These are phyloP conservation scores for Leucophenga montana DNA, from an alignment of 2,888 invertebrate species.

Conservation along the genomic window DNA sequence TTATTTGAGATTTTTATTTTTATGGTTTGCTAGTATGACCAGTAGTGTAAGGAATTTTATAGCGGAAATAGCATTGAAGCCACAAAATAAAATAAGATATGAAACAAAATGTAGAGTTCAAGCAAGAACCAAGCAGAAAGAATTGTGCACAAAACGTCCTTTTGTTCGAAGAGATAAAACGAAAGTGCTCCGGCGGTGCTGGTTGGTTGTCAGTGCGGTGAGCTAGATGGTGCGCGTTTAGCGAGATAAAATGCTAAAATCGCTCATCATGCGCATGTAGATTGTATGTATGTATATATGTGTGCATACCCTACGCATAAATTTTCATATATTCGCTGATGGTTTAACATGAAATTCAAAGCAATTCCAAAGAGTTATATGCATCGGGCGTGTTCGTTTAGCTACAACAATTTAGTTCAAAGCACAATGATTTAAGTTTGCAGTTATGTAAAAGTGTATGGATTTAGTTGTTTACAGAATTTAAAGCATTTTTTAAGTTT, in stretches of 20 bases:
- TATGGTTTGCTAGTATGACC: constrained; percentile 31
- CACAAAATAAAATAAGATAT: constrained; percentile 60
- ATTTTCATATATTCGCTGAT: not conserved
- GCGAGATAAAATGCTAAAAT: constrained; percentile 16
- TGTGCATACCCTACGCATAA: constrained; percentile 2
- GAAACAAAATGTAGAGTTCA: constrained; percentile 49
- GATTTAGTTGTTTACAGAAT: not conserved
- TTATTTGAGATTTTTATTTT: constrained; percentile 36
- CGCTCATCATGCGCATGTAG: not conserved
- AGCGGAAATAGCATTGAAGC: constrained; percentile 62
- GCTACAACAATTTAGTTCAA: too few relatives aligned
- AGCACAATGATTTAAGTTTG: too few relatives aligned
- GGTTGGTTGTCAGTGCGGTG: constrained; percentile 24
- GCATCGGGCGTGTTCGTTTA: too few relatives aligned
- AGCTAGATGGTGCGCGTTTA: constrained; percentile 29
- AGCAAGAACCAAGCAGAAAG: too few relatives aligned
- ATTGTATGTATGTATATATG: not conserved
- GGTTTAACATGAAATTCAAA: too few relatives aligned
- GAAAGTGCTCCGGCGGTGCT: constrained; percentile 6
- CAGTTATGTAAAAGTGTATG: too few relatives aligned
- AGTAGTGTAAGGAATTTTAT: constrained; percentile 49
- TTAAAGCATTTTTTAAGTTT: not conserved
- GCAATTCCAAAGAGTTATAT: too few relatives aligned
- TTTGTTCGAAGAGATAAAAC: not conserved
- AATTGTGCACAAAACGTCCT: constrained; percentile 45